Conservation (phyloP, 2,797 vertebrate genomes). For the Acanthurus leucopareius region DNA sequence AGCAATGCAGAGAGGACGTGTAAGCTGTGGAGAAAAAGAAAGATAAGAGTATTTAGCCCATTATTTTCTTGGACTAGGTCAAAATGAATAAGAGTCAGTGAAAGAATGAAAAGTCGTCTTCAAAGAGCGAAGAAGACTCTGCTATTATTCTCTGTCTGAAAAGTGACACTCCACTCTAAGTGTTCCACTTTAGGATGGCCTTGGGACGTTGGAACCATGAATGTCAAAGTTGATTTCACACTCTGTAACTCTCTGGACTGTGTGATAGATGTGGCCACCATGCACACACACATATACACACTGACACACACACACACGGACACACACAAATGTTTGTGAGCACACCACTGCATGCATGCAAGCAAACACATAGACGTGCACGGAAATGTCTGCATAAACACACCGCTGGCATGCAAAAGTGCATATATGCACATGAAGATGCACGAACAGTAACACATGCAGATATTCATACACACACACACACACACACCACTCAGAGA, state of each 20-base stretch:
- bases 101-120: constrained; percentile 75
- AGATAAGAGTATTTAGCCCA: constrained; percentile 64
- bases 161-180: constrained; percentile 75
- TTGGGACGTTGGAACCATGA: constrained; percentile 79
- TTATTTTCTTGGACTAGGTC: constrained; percentile 74
- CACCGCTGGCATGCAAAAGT: background rate
- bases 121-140: constrained; percentile 66
- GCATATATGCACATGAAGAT: background rate
- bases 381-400: background rate
- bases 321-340: constrained; percentile 6
- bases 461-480: background rate
- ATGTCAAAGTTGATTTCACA: constrained; percentile 84
- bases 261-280: constrained; percentile 65
- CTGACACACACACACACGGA: background rate
- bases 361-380: constrained; percentile 12
- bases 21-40: constrained; percentile 36
- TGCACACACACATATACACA: constrained; percentile 6
- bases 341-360: constrained; percentile 22
- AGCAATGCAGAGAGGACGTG: constrained; percentile 19
- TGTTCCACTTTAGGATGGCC: constrained; percentile 75
- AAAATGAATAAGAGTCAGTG: constrained; percentile 71
- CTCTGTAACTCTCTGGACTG: constrained; percentile 70
- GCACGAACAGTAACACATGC: background rate
- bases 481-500: background rate
- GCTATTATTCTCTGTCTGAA: constrained; percentile 79